A percentile compares a stretch with the other conserved stretches of the same genome.
Conservation (phyloP, 2,113 vertebrate species). For the Phalacrocorax aristotelis region DNA sequence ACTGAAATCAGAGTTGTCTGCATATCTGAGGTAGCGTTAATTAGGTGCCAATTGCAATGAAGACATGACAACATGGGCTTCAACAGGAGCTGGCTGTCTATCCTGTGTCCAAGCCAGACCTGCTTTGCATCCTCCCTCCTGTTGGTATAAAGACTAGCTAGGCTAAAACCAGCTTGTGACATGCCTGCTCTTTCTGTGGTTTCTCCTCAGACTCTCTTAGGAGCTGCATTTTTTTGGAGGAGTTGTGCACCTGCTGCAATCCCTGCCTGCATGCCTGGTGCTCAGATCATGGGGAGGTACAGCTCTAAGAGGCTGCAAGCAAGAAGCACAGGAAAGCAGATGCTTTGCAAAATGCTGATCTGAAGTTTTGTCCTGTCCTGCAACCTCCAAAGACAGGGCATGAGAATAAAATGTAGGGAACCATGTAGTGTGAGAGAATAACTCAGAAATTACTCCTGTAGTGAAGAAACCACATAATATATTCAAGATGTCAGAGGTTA, state of each 20-base stretch:
- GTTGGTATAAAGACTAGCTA: neutral
- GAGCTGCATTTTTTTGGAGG: neutral
- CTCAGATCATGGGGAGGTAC: neutral
- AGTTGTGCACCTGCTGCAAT: neutral
- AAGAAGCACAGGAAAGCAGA: neutral
- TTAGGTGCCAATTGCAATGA: neutral
- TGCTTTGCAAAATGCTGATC: neutral
- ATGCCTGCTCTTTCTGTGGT: neutral
- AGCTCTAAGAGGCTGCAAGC: neutral
- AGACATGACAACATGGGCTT: neutral
- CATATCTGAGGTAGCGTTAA: neutral
- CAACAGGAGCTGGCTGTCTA: neutral
- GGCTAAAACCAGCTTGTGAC: neutral
- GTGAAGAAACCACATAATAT: conserved; percentile 62
- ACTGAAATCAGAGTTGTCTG: neutral
- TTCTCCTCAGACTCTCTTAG: neutral
- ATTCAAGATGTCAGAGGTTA: conserved; percentile 72
- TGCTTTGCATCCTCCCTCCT: neutral
- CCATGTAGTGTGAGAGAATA: neutral
- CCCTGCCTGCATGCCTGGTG: neutral
- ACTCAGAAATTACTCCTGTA: conserved; percentile 46
- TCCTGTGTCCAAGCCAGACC: neutral
- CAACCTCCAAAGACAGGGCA: neutral
- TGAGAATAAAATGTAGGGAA: conserved; percentile 32
- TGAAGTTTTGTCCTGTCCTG: neutral